Evolutionary conservation across 2,113 vertebrate genomes (phyloP).

Genomic region (Amazona vittata): DNA sequence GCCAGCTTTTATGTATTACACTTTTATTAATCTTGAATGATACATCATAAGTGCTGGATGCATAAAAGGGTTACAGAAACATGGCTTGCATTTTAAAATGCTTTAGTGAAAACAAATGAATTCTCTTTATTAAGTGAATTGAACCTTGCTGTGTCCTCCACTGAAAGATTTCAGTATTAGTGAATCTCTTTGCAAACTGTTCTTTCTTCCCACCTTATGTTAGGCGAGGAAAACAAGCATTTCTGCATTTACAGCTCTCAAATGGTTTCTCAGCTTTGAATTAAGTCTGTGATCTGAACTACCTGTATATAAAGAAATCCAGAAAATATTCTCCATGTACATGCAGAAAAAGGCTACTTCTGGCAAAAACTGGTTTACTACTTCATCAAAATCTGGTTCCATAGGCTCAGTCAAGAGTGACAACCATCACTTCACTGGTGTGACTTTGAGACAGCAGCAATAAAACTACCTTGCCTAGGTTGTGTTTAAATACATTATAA

Average conservation of each 20-base stretch:
- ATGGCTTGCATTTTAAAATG: constrained; percentile 40
- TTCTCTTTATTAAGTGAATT: constrained; percentile 58
- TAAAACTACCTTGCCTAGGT: background rate
- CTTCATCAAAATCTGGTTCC: background rate
- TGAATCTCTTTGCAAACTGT: background rate
- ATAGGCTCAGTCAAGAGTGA: background rate
- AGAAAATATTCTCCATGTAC: background rate
- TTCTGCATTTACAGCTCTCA: constrained; percentile 32
- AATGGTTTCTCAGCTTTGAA: constrained; percentile 25
- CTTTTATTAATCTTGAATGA: constrained; percentile 40
- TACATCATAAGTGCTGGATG: background rate
- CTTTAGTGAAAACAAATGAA: constrained; percentile 53
- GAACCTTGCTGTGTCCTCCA: constrained; percentile 56
- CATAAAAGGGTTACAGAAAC: constrained; percentile 43
- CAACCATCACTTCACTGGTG: background rate
- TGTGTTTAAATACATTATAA: background rate
- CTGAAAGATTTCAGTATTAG: background rate
- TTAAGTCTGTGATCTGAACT: constrained; percentile 11
- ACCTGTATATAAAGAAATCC: background rate
- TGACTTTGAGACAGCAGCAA: background rate
- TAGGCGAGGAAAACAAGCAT: constrained; percentile 16
- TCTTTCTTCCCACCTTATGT: constrained; percentile 3
- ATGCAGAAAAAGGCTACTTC: background rate
- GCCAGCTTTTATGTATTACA: constrained; percentile 31
- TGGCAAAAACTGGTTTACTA: background rate